Percentiles rank a stretch among this genome's conserved stretches.
Evolutionary conservation across 2,797 vertebrate species (phyloP).

Genomic region (Danio albolineatus): DNA sequence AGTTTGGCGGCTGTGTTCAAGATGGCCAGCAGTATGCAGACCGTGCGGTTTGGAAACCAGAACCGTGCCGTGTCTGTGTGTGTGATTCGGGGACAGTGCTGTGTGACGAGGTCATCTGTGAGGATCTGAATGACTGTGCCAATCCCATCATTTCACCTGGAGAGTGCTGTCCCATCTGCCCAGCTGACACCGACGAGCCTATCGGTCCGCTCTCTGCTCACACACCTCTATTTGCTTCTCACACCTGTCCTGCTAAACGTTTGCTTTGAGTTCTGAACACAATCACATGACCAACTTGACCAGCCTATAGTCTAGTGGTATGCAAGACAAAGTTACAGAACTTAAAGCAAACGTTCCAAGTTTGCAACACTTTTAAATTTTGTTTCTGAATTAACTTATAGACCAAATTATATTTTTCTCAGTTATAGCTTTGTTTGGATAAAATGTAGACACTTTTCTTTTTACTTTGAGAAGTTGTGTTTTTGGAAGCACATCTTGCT

Average conservation of each 20-base stretch:
- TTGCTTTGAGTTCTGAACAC: slow-evolving; percentile 53
- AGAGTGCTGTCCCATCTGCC: slow-evolving; percentile 97
- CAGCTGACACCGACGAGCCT: slow-evolving; percentile 81
- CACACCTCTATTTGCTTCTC: slow-evolving; percentile 59
- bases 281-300: slow-evolving; percentile 33
- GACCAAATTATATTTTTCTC: slow-evolving; percentile 41
- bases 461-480: not conserved
- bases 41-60: slow-evolving; percentile 96
- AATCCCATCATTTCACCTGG: slow-evolving; percentile 91
- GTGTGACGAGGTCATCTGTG: slow-evolving; percentile 96
- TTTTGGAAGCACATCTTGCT: not conserved
- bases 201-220: slow-evolving; percentile 81
- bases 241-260: slow-evolving; percentile 52
- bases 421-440: not conserved
- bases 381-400: slow-evolving; percentile 12
- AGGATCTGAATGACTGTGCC: slow-evolving; percentile 90
- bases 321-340: slow-evolving; percentile 31
- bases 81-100: slow-evolving; percentile 92
- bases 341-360: slow-evolving; percentile 53
- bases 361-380: slow-evolving; percentile 57
- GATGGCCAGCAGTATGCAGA: slow-evolving; percentile 88
- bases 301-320: slow-evolving; percentile 20
- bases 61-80: slow-evolving; percentile 94
- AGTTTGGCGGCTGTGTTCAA: slow-evolving; percentile 85
- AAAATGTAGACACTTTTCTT: not conserved